Conservation (phyloP, 2,113 vertebrate genomes). For the Cynocephalus volans region DNA sequence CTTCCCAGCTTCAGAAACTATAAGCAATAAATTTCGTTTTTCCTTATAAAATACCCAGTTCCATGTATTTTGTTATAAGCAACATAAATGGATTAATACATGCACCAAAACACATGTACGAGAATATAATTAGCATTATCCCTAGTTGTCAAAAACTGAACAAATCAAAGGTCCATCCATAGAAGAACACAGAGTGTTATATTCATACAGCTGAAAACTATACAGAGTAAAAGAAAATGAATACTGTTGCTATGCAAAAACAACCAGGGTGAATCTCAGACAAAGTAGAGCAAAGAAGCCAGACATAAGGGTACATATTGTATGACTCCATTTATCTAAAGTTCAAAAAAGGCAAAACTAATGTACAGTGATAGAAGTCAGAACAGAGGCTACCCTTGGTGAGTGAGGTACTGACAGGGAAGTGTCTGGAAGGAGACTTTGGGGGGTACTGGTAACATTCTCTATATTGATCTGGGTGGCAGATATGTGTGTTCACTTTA, state of each 20-base stretch:
- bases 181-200: rapidly evolving
- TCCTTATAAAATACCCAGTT: too few species aligned
- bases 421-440: rapidly evolving
- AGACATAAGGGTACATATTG: rapidly evolving
- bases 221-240: rapidly evolving
- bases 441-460: neutral
- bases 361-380: rapidly evolving
- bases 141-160: rapidly evolving
- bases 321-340: rapidly evolving
- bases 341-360: neutral
- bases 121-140: rapidly evolving
- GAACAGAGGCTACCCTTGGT: neutral
- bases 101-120: neutral
- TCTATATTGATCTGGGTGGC: neutral
- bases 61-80: too few species aligned
- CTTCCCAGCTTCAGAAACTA: too few species aligned
- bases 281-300: neutral
- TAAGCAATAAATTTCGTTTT: too few species aligned
- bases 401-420: neutral
- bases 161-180: rapidly evolving
- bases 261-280: neutral
- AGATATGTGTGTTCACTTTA: rapidly evolving
- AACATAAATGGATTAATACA: too few species aligned
- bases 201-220: rapidly evolving
- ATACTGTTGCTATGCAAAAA: rapidly evolving